A percentile compares a stretch with the other conserved stretches of the same genome.
Conservation (phyloP, 2,888 invertebrate species). For the Oegoconia quadripuncta region DNA sequence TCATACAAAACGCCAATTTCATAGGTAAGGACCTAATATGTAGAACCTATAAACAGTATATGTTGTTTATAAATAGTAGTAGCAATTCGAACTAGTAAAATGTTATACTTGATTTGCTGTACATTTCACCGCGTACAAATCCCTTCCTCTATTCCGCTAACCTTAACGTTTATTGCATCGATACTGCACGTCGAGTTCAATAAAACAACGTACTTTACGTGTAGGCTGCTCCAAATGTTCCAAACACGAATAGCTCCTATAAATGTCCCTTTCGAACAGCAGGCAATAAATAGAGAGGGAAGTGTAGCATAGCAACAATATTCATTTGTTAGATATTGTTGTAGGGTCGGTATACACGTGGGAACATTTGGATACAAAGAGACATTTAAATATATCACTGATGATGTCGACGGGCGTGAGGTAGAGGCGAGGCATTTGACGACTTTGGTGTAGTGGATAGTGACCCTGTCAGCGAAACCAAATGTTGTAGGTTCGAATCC, state of each 20-base stretch:
- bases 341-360: slow-evolving; percentile 1
- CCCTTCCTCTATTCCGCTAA: slow-evolving; percentile 20
- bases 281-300: slow-evolving; percentile 32
- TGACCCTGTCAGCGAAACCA: too few species aligned
- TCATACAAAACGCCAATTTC: too few species aligned
- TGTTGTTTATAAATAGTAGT: too few species aligned
- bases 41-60: too few species aligned
- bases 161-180: slow-evolving; percentile 29
- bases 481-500: too few species aligned
- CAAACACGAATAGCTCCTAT: slow-evolving; percentile 18
- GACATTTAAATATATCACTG: too few species aligned
- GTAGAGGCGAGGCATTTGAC: too few species aligned
- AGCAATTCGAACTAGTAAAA: background rate
- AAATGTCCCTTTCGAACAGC: slow-evolving; percentile 19
- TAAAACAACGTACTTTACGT: slow-evolving; percentile 38
- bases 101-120: background rate
- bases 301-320: slow-evolving; percentile 39
- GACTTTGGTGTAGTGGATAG: too few species aligned
- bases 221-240: slow-evolving; percentile 21
- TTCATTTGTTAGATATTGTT: slow-evolving; percentile 59
- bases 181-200: slow-evolving; percentile 40
- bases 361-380: too few species aligned
- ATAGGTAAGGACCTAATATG: too few species aligned
- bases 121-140: slow-evolving; percentile 6
- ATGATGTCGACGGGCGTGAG: too few species aligned